These are phyloP conservation scores for Araneus ventricosus DNA, from an alignment of 1,140 invertebrate species.

Conservation along the genomic window DNA sequence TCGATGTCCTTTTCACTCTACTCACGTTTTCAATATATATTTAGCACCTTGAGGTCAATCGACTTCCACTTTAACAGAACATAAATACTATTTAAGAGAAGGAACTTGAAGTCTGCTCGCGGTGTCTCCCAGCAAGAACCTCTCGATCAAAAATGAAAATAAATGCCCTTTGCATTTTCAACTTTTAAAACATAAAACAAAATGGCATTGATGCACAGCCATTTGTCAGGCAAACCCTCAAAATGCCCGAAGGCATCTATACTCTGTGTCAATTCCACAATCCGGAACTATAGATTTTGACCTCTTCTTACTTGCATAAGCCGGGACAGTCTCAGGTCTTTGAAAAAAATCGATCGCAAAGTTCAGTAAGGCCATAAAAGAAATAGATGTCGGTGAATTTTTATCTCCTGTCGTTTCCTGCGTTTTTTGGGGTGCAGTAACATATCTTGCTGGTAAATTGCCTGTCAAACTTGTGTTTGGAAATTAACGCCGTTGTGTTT, in stretches of 20 bases:
- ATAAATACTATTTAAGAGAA: background rate
- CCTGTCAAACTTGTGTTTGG: slow-evolving; percentile 18
- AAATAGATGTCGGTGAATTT: background rate
- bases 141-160: background rate
- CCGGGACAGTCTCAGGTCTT: background rate
- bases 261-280: background rate
- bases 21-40: background rate
- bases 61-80: background rate
- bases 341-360: background rate
- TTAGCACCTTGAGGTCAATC: slow-evolving; percentile 24
- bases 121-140: background rate
- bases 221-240: slow-evolving; percentile 8
- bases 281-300: background rate
- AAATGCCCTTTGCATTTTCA: background rate
- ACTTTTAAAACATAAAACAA: slow-evolving; percentile 21
- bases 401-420: background rate
- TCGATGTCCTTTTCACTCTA: background rate
- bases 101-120: background rate
- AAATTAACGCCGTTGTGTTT: slow-evolving; percentile 4
- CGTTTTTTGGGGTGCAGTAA: background rate
- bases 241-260: background rate
- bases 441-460: background rate
- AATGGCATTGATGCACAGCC: background rate
- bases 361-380: background rate
- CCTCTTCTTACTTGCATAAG: background rate